phyloP scores from a whole-genome alignment of 2,888 invertebrate genomes.

The Troides helena region DNA sequence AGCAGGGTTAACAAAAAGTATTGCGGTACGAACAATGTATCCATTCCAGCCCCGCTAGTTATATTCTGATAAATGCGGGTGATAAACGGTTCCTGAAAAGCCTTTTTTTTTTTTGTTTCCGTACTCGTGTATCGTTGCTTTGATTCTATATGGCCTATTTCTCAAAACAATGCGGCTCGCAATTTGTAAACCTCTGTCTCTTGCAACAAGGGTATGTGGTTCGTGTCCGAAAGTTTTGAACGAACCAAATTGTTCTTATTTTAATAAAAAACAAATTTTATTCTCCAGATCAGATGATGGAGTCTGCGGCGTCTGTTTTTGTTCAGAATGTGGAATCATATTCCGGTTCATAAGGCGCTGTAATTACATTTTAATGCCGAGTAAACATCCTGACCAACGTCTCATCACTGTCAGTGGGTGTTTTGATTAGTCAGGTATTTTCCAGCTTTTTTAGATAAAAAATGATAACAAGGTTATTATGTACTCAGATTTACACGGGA shows the following conservation, averaged over 20 bases:
- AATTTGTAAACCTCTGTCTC: conserved; percentile 16
- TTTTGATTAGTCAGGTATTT: too few relatives aligned
- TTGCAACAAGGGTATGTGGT: neutral
- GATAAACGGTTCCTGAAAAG: conserved; percentile 47
- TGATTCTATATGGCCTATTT: conserved; percentile 28
- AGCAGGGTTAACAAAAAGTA: conserved; percentile 34
- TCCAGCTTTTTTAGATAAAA: too few relatives aligned
- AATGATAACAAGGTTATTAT: too few relatives aligned
- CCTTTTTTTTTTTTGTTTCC: conserved; percentile 32
- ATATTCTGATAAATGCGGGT: conserved; percentile 71
- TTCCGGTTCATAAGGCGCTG: too few relatives aligned
- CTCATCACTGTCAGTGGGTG: too few relatives aligned
- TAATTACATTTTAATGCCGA: too few relatives aligned
- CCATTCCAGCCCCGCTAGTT: conserved; percentile 71
- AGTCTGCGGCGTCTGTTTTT: too few relatives aligned
- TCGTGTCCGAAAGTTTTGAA: conserved; percentile 9
- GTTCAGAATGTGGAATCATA: too few relatives aligned
- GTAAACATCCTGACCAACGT: too few relatives aligned
- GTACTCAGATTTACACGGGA: too few relatives aligned
- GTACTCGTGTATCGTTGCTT: conserved; percentile 6
- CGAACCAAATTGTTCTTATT: neutral
- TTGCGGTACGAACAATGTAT: conserved; percentile 54
- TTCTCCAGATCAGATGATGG: too few relatives aligned
- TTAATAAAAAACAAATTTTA: neutral
- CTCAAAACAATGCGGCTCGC: conserved; percentile 15